These are phyloP conservation scores for Hipparchia semele DNA, from an alignment of 2,888 invertebrate species.

Conservation along the genomic window DNA sequence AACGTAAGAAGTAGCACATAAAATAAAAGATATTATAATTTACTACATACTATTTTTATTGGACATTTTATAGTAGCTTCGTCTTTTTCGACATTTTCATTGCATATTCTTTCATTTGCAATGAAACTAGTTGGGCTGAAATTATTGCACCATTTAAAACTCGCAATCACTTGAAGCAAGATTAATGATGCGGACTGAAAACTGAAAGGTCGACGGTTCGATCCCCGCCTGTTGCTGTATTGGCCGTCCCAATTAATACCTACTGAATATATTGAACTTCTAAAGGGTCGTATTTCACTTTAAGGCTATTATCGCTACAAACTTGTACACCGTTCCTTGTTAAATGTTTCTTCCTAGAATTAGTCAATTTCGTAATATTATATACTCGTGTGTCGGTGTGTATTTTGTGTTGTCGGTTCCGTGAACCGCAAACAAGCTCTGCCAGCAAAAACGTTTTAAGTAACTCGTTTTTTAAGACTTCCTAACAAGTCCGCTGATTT, in stretches of 20 bases:
- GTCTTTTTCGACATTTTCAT: too few relatives aligned
- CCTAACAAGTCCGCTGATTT: conserved; percentile 26
- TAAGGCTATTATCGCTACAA: conserved; percentile 33
- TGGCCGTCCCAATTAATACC: neutral
- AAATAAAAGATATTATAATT: neutral
- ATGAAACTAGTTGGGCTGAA: too few relatives aligned
- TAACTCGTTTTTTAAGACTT: conserved; percentile 29
- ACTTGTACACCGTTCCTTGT: conserved; percentile 30
- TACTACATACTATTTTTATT: neutral
- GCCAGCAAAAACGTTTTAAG: conserved; percentile 37
- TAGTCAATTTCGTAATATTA: conserved; percentile 24
- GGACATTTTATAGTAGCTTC: neutral
- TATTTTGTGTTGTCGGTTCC: conserved; percentile 39
- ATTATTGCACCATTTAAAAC: too few relatives aligned
- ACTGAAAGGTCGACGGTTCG: too few relatives aligned
- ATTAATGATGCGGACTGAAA: too few relatives aligned
- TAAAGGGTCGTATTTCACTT: conserved; percentile 27
- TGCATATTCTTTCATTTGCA: too few relatives aligned
- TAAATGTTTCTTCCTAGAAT: conserved; percentile 34
- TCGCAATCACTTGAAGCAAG: too few relatives aligned
- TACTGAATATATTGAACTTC: conserved; percentile 29
- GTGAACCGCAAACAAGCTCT: conserved; percentile 39
- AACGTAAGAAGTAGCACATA: conserved; percentile 1
- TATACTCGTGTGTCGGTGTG: conserved; percentile 24
- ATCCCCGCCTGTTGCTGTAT: too few relatives aligned